Evolutionary conservation across 1,140 invertebrate genomes (phyloP).

Genomic region (Rhopalosiphum padi): DNA sequence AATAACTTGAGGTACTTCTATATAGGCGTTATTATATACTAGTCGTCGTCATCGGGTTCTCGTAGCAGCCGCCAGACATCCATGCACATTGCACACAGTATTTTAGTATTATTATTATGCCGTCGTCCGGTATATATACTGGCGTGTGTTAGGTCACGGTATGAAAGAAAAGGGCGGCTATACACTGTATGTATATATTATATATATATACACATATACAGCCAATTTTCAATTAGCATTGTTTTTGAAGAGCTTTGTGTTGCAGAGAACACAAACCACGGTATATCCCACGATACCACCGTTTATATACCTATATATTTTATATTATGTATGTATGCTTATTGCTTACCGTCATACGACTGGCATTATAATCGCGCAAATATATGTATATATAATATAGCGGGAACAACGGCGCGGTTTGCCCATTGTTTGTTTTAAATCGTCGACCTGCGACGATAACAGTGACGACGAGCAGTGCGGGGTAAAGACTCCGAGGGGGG

Average conservation of each 20-base stretch:
- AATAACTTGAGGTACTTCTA: neutral
- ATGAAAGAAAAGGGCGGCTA: neutral
- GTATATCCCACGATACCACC: constrained; percentile 20
- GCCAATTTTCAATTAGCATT: constrained; percentile 41
- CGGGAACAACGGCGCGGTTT: neutral
- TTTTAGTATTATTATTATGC: constrained; percentile 1
- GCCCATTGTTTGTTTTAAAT: constrained; percentile 30
- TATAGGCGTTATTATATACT: neutral
- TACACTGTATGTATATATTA: neutral
- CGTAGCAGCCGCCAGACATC: neutral
- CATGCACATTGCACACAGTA: neutral
- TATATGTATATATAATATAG: neutral
- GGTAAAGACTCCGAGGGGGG: neutral
- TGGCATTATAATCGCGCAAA: neutral
- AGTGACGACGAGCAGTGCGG: neutral
- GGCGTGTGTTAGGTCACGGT: neutral
- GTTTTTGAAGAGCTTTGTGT: constrained; percentile 28
- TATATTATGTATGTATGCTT: constrained; percentile 6
- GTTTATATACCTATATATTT: neutral
- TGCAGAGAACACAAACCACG: neutral
- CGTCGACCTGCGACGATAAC: neutral
- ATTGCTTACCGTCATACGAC: constrained; percentile 2
- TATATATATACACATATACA: neutral
- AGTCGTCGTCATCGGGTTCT: neutral
- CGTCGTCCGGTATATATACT: neutral